Percentiles rank a stretch among this genome's conserved stretches.
Evolutionary conservation across 1,140 invertebrate genomes (phyloP).

Genomic region (Asobara japonica): DNA sequence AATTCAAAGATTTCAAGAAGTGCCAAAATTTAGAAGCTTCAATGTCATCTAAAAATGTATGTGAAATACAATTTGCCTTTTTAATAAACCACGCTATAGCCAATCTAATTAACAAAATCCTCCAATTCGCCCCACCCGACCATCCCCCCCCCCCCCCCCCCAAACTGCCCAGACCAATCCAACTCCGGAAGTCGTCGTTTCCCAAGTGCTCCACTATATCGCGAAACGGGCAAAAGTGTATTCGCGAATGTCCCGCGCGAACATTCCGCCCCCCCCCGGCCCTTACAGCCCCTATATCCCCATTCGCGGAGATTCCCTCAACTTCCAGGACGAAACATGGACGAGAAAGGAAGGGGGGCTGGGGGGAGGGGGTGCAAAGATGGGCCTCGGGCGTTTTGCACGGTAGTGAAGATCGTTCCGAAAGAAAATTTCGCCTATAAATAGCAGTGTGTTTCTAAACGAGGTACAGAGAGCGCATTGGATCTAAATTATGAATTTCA

Average conservation of each 20-base stretch:
- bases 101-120: no score
- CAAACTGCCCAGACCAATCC: no score
- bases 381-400: conserved; percentile 23
- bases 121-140: no score
- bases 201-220: no score
- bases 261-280: not conserved
- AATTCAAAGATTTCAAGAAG: no score
- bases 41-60: no score
- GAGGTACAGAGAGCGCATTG: conserved; percentile 67
- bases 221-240: not conserved
- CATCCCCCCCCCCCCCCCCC: no score
- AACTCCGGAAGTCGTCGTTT: no score
- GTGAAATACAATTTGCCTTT: no score
- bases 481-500: conserved; percentile 70
- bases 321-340: conserved; percentile 2
- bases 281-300: no score
- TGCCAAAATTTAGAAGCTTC: no score
- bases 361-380: not conserved
- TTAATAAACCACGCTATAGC: no score
- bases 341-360: conserved; percentile 17
- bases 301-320: conserved; percentile 14
- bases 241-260: not conserved
- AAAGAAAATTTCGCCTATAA: conserved; percentile 67
- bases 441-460: conserved; percentile 68
- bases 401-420: conserved; percentile 46